Evolutionary conservation across 2,113 vertebrate genomes (phyloP).

Genomic region (Opisthocomus hoazin): DNA sequence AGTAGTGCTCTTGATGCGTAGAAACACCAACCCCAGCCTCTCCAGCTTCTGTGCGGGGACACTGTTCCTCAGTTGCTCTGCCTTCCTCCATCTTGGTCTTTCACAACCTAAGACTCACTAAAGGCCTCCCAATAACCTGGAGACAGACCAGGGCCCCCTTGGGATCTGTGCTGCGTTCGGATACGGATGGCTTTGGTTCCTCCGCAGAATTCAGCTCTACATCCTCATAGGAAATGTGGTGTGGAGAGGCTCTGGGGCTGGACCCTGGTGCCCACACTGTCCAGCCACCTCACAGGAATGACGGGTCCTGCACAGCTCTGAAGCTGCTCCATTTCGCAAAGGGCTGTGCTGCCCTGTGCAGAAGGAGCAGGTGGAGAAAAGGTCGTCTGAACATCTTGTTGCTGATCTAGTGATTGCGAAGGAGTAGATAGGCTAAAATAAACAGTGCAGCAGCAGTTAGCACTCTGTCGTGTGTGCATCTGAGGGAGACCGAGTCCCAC

Average conservation of each 20-base stretch:
- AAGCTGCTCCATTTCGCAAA: background rate
- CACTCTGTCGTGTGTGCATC: accelerated
- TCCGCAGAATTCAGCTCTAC: background rate
- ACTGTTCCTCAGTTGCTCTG: background rate
- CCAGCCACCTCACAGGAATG: accelerated
- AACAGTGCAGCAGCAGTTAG: background rate
- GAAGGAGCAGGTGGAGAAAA: background rate
- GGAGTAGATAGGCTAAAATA: background rate
- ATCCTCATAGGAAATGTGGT: background rate
- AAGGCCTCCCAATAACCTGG: background rate
- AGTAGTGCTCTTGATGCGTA: background rate
- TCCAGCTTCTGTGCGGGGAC: background rate
- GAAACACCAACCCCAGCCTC: background rate
- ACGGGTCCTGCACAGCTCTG: background rate
- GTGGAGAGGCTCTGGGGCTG: accelerated
- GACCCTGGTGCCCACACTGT: background rate
- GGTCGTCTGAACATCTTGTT: background rate
- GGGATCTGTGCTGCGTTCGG: background rate
- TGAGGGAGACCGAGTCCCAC: background rate
- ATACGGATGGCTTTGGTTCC: background rate
- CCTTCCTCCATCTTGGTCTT: background rate
- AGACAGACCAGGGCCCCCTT: background rate
- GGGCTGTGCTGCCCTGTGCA: background rate
- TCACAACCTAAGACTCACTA: background rate
- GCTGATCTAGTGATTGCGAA: background rate